These are phyloP conservation scores for Aphodius sticticus DNA, from an alignment of 2,888 invertebrate species.

Conservation along the genomic window DNA sequence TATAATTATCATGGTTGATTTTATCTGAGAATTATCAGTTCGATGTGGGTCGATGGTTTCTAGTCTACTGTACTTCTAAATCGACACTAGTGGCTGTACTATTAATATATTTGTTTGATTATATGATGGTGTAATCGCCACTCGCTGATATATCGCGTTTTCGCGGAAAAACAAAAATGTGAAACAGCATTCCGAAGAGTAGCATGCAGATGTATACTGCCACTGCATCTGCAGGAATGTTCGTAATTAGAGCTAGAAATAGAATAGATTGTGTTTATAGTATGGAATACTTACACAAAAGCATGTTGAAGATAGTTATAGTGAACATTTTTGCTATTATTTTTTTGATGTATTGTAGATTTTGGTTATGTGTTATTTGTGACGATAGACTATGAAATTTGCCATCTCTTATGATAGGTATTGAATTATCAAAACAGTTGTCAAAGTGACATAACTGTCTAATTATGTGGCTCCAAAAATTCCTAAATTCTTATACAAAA, in stretches of 20 bases:
- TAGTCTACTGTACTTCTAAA: neutral
- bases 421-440: too few species aligned
- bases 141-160: neutral
- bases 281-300: neutral
- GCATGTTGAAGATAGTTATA: neutral
- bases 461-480: too few species aligned
- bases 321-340: neutral
- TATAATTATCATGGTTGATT: neutral
- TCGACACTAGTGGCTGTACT: neutral
- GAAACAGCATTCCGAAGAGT: neutral
- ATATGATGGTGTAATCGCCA: neutral
- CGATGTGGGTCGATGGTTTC: neutral
- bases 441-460: too few species aligned
- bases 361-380: too few species aligned
- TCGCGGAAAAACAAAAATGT: neutral
- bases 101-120: neutral
- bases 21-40: neutral
- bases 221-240: neutral
- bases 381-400: too few species aligned
- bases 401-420: too few species aligned
- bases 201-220: neutral
- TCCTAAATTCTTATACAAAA: too few species aligned
- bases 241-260: neutral
- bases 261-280: neutral
- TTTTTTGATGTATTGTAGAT: too few species aligned